phyloP scores from a whole-genome alignment of 2,113 vertebrate species.

The Gambusia affinis region DNA sequence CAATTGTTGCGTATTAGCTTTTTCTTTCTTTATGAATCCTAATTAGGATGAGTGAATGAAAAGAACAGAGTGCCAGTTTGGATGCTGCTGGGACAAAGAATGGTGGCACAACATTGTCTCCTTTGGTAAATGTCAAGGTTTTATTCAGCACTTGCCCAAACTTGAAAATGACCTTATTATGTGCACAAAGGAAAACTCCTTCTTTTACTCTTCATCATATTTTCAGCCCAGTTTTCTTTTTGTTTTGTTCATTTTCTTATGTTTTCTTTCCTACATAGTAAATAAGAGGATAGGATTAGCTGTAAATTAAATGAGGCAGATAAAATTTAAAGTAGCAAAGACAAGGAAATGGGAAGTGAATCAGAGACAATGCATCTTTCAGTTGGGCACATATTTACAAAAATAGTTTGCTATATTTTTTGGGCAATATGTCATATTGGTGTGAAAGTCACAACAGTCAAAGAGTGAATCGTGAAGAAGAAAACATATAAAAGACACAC shows the following conservation, averaged over 20 bases:
- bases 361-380: too few relatives aligned
- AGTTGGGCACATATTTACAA: not conserved
- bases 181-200: not conserved
- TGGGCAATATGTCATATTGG: too few relatives aligned
- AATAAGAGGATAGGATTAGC: not conserved
- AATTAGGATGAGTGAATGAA: not conserved
- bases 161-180: conserved; percentile 4
- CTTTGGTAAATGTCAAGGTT: conserved; percentile 26
- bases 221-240: not conserved
- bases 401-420: not conserved
- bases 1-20: not conserved
- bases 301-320: not conserved
- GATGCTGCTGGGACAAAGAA: conserved; percentile 1
- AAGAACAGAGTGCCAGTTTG: not conserved
- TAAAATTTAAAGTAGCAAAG: not conserved
- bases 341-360: not conserved
- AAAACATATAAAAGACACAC: too few relatives aligned
- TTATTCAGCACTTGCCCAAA: not conserved
- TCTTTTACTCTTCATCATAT: not conserved
- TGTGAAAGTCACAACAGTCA: too few relatives aligned
- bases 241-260: not conserved
- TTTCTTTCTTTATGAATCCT: not conserved
- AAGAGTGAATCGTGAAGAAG: too few relatives aligned
- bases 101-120: not conserved
- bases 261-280: too few relatives aligned